Evolutionary conservation across 2,797 vertebrate species (phyloP).

Genomic region (Oreochromis grahami): DNA sequence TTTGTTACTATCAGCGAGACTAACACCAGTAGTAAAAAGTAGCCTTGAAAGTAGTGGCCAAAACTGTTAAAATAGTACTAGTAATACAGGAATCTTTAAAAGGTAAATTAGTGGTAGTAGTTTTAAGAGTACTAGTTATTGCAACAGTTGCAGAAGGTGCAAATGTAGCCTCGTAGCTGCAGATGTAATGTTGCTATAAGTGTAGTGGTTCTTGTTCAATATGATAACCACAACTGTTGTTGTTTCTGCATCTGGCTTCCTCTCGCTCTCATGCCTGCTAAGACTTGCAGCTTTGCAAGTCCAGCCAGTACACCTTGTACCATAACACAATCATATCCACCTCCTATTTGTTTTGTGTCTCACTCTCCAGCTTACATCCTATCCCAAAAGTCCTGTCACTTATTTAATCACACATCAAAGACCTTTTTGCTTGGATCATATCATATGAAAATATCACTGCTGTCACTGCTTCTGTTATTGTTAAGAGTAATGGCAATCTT

Average conservation of each 20-base stretch:
- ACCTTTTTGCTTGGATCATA: conserved; percentile 16
- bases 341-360: conserved; percentile 16
- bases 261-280: conserved; percentile 18
- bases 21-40: neutral
- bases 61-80: neutral
- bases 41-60: neutral
- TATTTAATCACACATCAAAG: conserved; percentile 24
- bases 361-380: neutral
- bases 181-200: neutral
- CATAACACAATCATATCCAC: conserved; percentile 3
- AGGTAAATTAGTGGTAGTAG: neutral
- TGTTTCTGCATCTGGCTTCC: conserved; percentile 18
- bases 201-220: neutral
- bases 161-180: neutral
- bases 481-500: neutral
- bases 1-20: neutral
- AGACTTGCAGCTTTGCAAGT: conserved; percentile 23
- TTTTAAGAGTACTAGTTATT: neutral
- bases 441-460: conserved; percentile 37
- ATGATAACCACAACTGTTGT: neutral
- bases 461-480: conserved; percentile 16
- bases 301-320: conserved; percentile 35
- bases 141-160: neutral
- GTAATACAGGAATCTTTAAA: neutral
- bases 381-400: neutral